phyloP scores from a whole-genome alignment of 2,113 vertebrate species.

The Xenopus tropicalis region DNA sequence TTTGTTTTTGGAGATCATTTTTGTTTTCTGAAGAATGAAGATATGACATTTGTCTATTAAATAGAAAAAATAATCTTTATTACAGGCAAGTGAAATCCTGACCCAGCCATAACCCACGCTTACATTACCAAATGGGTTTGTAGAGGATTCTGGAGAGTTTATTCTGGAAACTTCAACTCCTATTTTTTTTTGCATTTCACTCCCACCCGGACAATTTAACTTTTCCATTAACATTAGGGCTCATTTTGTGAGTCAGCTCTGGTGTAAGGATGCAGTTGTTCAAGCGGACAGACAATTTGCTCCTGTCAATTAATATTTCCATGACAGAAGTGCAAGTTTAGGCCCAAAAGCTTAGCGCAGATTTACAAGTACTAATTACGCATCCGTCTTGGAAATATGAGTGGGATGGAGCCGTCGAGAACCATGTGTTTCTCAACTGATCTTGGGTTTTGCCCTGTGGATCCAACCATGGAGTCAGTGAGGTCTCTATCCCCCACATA shows the following conservation, averaged over 20 bases:
- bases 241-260: not conserved
- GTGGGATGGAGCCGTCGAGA: not conserved
- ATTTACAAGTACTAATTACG: not conserved
- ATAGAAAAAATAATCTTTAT: no score
- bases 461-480: not conserved
- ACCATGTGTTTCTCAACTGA: not conserved
- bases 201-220: not conserved
- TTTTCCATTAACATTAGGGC: not conserved
- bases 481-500: not conserved
- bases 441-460: not conserved
- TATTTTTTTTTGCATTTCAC: not conserved
- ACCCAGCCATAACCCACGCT: no score
- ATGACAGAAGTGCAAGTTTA: not conserved
- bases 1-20: no score
- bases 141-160: not conserved
- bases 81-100: no score
- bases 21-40: no score
- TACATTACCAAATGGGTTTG: no score
- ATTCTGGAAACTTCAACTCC: not conserved
- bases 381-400: not conserved
- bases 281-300: not conserved
- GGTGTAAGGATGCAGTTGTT: not conserved
- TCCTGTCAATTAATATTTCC: slow-evolving; percentile 2
- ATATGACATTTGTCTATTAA: no score
- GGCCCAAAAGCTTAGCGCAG: not conserved